A percentile compares a stretch with the other conserved stretches of the same genome.
phyloP scores from a whole-genome alignment of 2,113 vertebrate genomes.

The Thermophis baileyi region DNA sequence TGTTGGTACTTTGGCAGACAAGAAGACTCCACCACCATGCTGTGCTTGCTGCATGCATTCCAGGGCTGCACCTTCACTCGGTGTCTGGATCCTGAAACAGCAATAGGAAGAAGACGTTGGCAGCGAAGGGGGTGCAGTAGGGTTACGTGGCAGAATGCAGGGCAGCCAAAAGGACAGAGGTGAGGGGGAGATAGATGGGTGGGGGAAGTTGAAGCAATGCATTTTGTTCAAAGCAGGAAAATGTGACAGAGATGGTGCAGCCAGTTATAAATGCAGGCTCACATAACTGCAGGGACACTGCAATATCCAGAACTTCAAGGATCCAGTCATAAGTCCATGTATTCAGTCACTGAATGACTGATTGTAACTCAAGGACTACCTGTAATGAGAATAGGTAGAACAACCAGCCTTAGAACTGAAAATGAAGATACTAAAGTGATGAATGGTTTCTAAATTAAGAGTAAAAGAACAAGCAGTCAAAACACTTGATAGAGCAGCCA shows the following conservation, averaged over 20 bases:
- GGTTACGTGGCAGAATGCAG: background rate
- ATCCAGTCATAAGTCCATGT: too few species aligned
- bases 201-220: too few species aligned
- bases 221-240: too few species aligned
- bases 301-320: too few species aligned
- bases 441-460: background rate
- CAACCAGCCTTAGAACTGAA: background rate
- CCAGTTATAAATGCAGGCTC: too few species aligned
- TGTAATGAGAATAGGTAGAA: too few species aligned
- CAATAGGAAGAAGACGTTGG: background rate
- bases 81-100: background rate
- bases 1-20: background rate
- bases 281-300: too few species aligned
- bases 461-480: background rate
- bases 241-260: too few species aligned
- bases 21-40: background rate
- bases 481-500: background rate
- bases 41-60: background rate
- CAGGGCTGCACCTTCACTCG: background rate
- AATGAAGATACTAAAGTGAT: background rate
- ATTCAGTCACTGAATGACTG: too few species aligned
- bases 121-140: background rate
- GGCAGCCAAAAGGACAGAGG: too few species aligned
- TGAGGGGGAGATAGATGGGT: too few species aligned
- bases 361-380: too few species aligned